Percentiles rank a stretch among this genome's conserved stretches.
These are phyloP conservation scores for Pluvialis apricaria DNA, from an alignment of 2,113 vertebrate species.

Conservation along the genomic window DNA sequence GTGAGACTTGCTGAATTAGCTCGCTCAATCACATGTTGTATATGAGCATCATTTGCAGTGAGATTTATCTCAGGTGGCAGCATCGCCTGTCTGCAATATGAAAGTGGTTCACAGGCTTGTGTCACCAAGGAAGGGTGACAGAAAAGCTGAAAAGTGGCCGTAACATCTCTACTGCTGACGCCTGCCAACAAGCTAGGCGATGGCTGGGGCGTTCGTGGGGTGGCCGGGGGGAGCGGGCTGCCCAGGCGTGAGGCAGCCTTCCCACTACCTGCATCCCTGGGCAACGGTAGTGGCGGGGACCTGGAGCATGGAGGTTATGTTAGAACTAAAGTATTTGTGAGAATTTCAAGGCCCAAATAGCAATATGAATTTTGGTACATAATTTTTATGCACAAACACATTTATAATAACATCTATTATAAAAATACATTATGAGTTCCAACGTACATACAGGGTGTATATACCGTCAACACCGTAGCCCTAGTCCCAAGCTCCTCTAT, in stretches of 20 bases:
- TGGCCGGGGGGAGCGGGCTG: background rate
- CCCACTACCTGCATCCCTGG: background rate
- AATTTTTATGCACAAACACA: background rate
- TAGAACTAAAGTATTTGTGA: background rate
- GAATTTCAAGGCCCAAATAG: background rate
- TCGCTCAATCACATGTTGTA: fast-evolving
- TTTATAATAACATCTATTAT: background rate
- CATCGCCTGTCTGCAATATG: background rate
- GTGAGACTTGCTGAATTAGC: background rate
- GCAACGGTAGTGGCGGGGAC: too few relatives aligned
- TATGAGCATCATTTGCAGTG: background rate
- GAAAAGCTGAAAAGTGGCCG: background rate
- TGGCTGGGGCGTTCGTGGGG: background rate
- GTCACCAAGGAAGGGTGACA: background rate
- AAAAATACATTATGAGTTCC: background rate
- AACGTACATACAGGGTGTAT: fast-evolving
- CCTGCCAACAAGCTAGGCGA: background rate
- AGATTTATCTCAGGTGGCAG: background rate
- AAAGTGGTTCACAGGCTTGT: background rate
- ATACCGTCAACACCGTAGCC: background rate
- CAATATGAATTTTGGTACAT: background rate
- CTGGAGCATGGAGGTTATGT: background rate
- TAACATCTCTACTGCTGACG: fast-evolving
- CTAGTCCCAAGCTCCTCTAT: background rate
- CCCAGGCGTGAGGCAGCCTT: background rate